Percentiles rank a stretch among this genome's conserved stretches.
phyloP scores from a whole-genome alignment of 2,888 invertebrate species.

The Philaethria dido region DNA sequence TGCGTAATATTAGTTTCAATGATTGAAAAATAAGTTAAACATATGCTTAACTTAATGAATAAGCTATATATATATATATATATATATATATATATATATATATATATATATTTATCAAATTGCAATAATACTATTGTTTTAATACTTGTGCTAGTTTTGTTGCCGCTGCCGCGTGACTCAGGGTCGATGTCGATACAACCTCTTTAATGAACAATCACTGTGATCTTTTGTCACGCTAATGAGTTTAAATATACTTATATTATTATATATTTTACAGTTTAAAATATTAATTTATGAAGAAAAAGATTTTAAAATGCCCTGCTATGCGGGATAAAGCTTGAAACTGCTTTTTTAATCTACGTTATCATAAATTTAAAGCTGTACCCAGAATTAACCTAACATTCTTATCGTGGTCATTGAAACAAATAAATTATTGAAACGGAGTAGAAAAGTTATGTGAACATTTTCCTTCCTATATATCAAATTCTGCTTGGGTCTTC shows the following conservation, averaged over 20 bases:
- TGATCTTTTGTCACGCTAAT: conserved; percentile 32
- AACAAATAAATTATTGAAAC: not conserved
- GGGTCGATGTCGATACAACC: conserved; percentile 40
- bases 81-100: not conserved
- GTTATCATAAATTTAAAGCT: too few relatives aligned
- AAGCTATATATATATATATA: not conserved
- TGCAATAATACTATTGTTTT: not conserved
- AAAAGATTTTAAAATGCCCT: too few relatives aligned
- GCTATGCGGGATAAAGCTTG: too few relatives aligned
- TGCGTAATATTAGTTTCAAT: not conserved
- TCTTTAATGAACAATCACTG: conserved; percentile 34
- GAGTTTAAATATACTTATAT: conserved; percentile 38
- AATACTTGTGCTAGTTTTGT: conserved; percentile 47
- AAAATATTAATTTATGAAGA: too few relatives aligned
- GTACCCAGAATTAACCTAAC: not conserved
- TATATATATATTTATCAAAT: not conserved
- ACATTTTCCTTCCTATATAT: conserved; percentile 3
- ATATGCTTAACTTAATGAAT: not conserved
- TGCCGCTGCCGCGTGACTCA: conserved; percentile 55
- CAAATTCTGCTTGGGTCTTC: not conserved
- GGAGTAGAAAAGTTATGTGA: not conserved
- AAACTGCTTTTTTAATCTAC: too few relatives aligned
- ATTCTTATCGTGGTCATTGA: not conserved
- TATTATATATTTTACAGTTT: too few relatives aligned
- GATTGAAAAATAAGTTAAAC: too few relatives aligned